Conservation (phyloP, 1,140 invertebrate genomes). For the Sitophilus oryzae region DNA sequence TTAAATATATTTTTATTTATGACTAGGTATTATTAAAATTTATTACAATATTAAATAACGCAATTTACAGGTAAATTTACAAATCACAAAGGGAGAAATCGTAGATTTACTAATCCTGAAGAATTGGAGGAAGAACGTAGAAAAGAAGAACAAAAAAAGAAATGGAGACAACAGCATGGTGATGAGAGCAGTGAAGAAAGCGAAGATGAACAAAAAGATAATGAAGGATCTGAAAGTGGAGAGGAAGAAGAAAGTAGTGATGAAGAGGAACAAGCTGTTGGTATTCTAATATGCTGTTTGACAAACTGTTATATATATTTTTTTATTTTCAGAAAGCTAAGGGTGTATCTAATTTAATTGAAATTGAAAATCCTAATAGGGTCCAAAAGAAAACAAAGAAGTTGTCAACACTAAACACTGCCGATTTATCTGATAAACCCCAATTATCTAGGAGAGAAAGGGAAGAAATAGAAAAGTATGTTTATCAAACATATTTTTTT, state of each 20-base stretch:
- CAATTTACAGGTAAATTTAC: constrained; percentile 72
- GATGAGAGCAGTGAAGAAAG: constrained; percentile 35
- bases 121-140: constrained; percentile 81
- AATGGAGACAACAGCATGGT: constrained; percentile 57
- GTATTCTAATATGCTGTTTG: constrained; percentile 11
- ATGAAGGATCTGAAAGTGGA: constrained; percentile 37
- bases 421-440: constrained; percentile 56
- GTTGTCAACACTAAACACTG: constrained; percentile 62
- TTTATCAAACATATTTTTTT: neutral
- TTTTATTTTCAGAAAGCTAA: constrained; percentile 22
- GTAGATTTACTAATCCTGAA: constrained; percentile 90
- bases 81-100: constrained; percentile 86
- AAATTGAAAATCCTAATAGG: constrained; percentile 66
- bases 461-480: constrained; percentile 80
- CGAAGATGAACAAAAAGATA: constrained; percentile 44
- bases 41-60: no score
- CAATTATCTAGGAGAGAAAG: constrained; percentile 73
- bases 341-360: constrained; percentile 30
- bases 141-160: constrained; percentile 64
- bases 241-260: constrained; percentile 31
- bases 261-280: constrained; percentile 24
- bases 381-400: constrained; percentile 85
- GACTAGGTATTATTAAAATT: no score
- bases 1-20: no score
- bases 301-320: constrained; percentile 1